Evolutionary conservation across 2,888 invertebrate genomes (phyloP).

Genomic region (Hemicrepidius hirtus): DNA sequence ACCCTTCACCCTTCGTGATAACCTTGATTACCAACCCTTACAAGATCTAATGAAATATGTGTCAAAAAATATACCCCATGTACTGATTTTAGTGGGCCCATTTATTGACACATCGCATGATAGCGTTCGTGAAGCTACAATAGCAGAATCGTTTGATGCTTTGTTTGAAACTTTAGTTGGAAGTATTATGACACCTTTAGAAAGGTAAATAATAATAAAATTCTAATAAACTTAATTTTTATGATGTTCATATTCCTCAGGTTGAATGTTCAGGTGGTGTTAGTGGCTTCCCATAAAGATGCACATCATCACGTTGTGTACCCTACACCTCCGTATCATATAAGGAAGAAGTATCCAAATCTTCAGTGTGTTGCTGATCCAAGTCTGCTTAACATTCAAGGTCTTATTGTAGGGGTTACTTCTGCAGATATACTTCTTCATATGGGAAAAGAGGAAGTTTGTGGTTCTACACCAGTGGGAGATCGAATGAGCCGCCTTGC

Average conservation of each 20-base stretch:
- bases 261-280: constrained; percentile 74
- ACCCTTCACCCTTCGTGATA: constrained; percentile 87
- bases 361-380: constrained; percentile 88
- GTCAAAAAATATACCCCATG: constrained; percentile 81
- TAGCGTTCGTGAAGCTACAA: constrained; percentile 74
- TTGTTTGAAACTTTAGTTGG: constrained; percentile 84
- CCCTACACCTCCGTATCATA: constrained; percentile 86
- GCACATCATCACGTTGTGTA: constrained; percentile 86
- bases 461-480: constrained; percentile 28
- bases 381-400: constrained; percentile 84
- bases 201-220: constrained; percentile 71
- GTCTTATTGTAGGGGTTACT: constrained; percentile 85
- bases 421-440: constrained; percentile 90
- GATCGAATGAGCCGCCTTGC: constrained; percentile 87
- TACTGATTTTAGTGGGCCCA: constrained; percentile 89
- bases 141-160: constrained; percentile 82
- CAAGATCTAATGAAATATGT: constrained; percentile 84
- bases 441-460: constrained; percentile 85
- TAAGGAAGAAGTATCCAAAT: constrained; percentile 76
- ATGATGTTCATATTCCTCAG: constrained; percentile 28
- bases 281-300: constrained; percentile 87
- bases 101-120: constrained; percentile 85
- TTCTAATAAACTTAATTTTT: constrained; percentile 12
- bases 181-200: constrained; percentile 78
- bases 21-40: constrained; percentile 86